phyloP scores from a whole-genome alignment of 1,140 invertebrate genomes.

The Schlechtendalia chinensis region DNA sequence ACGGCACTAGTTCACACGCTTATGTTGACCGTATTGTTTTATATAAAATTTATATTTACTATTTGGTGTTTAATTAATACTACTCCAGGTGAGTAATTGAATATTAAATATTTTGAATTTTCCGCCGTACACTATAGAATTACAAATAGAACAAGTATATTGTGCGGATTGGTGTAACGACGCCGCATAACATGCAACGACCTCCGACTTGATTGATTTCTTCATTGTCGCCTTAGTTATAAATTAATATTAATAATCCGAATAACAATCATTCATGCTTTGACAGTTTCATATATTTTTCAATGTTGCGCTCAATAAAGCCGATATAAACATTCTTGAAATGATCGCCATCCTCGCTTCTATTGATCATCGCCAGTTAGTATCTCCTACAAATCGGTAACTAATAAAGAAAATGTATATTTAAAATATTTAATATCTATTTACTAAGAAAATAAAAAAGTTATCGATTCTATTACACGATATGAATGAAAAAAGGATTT shows the following conservation, averaged over 20 bases:
- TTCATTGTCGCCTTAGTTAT: not conserved
- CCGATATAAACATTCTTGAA: not conserved
- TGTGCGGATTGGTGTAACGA: not conserved
- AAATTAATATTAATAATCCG: no score
- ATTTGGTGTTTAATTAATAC: no score
- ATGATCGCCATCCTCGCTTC: not conserved
- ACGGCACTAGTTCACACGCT: no score
- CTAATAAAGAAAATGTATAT: not conserved
- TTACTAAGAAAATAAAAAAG: not conserved
- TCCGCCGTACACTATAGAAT: no score
- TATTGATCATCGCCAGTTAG: not conserved
- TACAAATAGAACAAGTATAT: not conserved
- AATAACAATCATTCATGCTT: no score
- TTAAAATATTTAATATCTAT: not conserved
- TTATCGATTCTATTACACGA: no score
- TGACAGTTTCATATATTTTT: no score
- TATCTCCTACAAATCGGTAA: not conserved
- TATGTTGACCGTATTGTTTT: no score
- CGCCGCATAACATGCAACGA: no score
- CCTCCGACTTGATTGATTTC: not conserved
- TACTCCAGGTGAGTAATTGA: no score
- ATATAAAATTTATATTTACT: no score
- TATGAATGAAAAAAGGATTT: not conserved
- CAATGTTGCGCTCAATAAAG: not conserved
- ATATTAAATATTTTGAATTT: not conserved